These are phyloP conservation scores for Lysandra coridon DNA, from an alignment of 2,888 invertebrate genomes.

Conservation along the genomic window DNA sequence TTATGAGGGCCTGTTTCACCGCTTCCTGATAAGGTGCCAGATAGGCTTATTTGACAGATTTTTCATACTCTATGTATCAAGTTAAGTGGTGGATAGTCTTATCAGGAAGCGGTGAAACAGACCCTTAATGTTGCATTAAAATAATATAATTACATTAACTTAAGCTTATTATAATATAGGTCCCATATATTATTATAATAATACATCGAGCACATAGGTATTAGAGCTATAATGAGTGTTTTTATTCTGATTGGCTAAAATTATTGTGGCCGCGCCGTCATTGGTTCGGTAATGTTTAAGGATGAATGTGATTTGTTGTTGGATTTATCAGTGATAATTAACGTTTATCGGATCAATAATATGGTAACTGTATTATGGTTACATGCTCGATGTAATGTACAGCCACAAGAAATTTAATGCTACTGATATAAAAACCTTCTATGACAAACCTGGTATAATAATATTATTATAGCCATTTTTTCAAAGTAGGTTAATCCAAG, in stretches of 20 bases:
- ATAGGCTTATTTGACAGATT: too few relatives aligned
- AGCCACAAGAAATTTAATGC: background rate
- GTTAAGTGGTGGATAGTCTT: too few relatives aligned
- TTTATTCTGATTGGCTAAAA: background rate
- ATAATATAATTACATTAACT: background rate
- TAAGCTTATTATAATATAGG: conserved; percentile 3
- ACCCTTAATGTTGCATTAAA: background rate
- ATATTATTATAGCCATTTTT: too few relatives aligned
- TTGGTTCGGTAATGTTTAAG: background rate
- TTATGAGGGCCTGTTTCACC: too few relatives aligned
- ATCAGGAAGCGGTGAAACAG: too few relatives aligned
- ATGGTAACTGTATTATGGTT: background rate
- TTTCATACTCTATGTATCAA: too few relatives aligned
- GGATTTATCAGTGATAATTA: background rate
- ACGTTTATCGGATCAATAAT: background rate
- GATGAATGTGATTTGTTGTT: background rate
- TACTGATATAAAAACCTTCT: background rate
- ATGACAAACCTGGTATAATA: background rate
- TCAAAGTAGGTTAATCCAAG: too few relatives aligned
- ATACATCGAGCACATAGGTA: background rate
- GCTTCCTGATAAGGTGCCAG: too few relatives aligned
- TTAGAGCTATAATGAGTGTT: too few relatives aligned
- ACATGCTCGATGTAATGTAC: background rate
- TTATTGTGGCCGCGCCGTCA: background rate
- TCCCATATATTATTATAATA: background rate